Percentiles rank a stretch among this genome's conserved stretches.
Evolutionary conservation across 1,140 invertebrate species (phyloP).

Genomic region (Alviniconcha marisindica): DNA sequence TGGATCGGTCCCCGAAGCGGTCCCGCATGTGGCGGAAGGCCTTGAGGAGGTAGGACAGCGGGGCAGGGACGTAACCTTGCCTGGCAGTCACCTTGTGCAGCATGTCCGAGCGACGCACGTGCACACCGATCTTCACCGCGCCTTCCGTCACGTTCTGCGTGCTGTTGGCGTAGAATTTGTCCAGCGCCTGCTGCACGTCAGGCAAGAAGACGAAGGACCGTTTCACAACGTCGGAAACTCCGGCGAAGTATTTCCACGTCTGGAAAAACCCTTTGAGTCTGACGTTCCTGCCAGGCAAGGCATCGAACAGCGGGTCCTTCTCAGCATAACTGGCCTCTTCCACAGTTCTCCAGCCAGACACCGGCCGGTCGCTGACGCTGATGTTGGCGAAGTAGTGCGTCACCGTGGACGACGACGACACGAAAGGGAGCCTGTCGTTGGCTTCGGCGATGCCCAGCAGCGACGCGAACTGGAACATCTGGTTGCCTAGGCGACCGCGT

Average conservation of each 20-base stretch:
- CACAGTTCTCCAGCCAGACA: conserved; percentile 23
- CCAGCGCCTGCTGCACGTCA: conserved; percentile 34
- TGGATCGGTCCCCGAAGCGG: conserved; percentile 33
- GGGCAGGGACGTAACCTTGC: conserved; percentile 51
- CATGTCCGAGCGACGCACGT: conserved; percentile 60
- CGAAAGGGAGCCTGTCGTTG: conserved; percentile 35
- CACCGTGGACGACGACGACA: conserved; percentile 19
- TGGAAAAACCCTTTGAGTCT: conserved; percentile 53
- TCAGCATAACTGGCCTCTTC: conserved; percentile 38
- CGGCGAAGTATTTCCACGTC: conserved; percentile 60
- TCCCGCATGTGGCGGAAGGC: conserved; percentile 50
- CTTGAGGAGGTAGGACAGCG: conserved; percentile 49
- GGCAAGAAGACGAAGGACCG: conserved; percentile 51
- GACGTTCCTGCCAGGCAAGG: conserved; percentile 37
- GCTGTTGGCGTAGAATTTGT: conserved; percentile 31
- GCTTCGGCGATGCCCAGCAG: conserved; percentile 48
- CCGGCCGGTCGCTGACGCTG: conserved; percentile 13
- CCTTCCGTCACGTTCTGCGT: neutral
- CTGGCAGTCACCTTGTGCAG: neutral
- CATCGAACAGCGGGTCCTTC: conserved; percentile 38
- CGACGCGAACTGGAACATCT: conserved; percentile 54
- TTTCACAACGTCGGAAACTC: conserved; percentile 38
- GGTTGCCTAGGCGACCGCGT: conserved; percentile 51
- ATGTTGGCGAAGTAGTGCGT: conserved; percentile 16
- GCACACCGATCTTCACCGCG: conserved; percentile 51